phyloP scores from a whole-genome alignment of 1,140 invertebrate genomes.

The Bombus vancouverensis region DNA sequence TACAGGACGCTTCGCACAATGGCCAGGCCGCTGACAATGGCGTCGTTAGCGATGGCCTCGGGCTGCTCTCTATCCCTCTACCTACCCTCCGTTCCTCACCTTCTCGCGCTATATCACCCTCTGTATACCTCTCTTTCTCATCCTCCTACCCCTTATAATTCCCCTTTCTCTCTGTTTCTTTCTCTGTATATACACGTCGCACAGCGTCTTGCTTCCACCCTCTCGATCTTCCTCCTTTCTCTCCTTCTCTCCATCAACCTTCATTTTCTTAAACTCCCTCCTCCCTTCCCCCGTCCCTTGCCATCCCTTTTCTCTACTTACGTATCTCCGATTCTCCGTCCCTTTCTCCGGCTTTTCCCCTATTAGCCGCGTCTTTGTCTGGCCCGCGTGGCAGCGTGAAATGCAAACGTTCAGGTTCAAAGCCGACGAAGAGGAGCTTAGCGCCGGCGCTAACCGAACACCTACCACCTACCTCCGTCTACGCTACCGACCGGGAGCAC shows the following conservation, averaged over 20 bases:
- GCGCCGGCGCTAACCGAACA: conserved; percentile 68
- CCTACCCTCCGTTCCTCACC: conserved; percentile 24
- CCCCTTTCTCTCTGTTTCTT: conserved; percentile 8
- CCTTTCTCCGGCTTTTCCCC: neutral
- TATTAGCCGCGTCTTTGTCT: conserved; percentile 20
- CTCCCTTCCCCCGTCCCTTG: neutral
- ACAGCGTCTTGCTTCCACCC: conserved; percentile 19
- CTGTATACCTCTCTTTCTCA: neutral
- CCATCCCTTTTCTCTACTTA: neutral
- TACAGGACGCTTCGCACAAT: conserved; percentile 77
- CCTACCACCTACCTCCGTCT: conserved; percentile 18
- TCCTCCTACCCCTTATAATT: neutral
- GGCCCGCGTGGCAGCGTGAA: conserved; percentile 59
- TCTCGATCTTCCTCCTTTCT: conserved; percentile 28
- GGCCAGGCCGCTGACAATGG: conserved; percentile 77
- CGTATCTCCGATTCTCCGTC: conserved; percentile 23
- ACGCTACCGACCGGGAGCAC: conserved; percentile 23
- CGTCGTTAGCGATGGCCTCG: conserved; percentile 80
- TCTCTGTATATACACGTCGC: conserved; percentile 23
- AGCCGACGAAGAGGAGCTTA: conserved; percentile 67
- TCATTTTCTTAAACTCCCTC: conserved; percentile 36
- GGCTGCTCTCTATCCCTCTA: conserved; percentile 68
- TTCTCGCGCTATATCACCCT: conserved; percentile 12
- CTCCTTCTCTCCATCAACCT: conserved; percentile 1
- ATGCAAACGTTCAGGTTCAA: conserved; percentile 72